Conservation (phyloP, 2,113 vertebrate genomes). For the Myrmecobius fasciatus region DNA sequence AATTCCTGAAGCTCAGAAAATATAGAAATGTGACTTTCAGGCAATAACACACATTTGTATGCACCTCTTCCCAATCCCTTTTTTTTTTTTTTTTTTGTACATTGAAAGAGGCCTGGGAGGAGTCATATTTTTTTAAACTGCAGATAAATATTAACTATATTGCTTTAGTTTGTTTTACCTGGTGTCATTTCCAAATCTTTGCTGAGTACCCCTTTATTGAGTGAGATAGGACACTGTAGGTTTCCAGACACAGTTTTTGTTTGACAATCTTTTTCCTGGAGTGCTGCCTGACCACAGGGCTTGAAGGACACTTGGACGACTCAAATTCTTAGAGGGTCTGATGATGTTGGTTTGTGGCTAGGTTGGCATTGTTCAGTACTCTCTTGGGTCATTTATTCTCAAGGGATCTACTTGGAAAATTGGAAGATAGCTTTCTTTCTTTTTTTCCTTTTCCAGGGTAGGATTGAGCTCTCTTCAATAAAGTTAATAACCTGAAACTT, state of each 20-base stretch:
- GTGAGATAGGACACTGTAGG: not conserved
- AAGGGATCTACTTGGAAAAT: constrained; percentile 47
- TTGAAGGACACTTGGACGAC: not conserved
- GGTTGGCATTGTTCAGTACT: constrained; percentile 8
- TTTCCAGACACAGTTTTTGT: not conserved
- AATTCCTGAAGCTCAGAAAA: not conserved
- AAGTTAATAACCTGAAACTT: constrained; percentile 26
- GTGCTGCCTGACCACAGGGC: not conserved
- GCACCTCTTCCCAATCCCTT: not conserved
- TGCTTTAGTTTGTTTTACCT: not conserved
- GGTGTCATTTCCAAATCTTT: not conserved
- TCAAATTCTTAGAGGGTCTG: not conserved
- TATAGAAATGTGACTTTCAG: not conserved
- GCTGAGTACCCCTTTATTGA: not conserved
- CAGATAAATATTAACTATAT: not conserved
- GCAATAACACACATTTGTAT: not conserved
- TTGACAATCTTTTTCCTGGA: not conserved
- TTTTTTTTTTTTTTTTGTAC: not conserved
- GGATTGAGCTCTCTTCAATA: constrained; percentile 20
- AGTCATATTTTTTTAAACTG: not conserved
- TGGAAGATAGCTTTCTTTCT: constrained; percentile 43
- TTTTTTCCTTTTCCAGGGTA: not conserved
- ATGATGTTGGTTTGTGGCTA: not conserved
- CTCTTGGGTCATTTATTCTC: constrained; percentile 35
- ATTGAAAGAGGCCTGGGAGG: not conserved